phyloP scores from a whole-genome alignment of 2,888 invertebrate species.

The Disparrhopalites patrizii region DNA sequence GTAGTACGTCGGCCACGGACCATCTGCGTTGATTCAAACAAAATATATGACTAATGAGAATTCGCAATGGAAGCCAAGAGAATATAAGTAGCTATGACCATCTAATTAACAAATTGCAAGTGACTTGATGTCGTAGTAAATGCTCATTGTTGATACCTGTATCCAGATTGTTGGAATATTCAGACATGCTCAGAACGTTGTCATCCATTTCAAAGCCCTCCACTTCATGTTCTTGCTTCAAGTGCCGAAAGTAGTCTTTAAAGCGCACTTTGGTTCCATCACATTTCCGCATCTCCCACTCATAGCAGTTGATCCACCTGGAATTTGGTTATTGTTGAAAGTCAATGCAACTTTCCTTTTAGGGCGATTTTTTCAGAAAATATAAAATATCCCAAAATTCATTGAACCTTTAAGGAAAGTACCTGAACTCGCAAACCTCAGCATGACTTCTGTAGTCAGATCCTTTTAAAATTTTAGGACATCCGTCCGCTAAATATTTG shows the following conservation, averaged over 20 bases:
- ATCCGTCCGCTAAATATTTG: slow-evolving; percentile 40
- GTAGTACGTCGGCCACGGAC: slow-evolving; percentile 42
- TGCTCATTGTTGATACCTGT: no score
- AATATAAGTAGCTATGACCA: no score
- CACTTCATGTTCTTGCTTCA: slow-evolving; percentile 38
- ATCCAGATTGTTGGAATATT: slow-evolving; percentile 38
- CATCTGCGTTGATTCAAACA: slow-evolving; percentile 27
- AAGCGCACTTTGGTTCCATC: slow-evolving; percentile 33
- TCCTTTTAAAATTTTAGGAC: slow-evolving; percentile 38
- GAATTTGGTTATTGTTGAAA: not conserved
- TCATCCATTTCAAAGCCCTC: slow-evolving; percentile 35
- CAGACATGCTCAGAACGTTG: slow-evolving; percentile 36
- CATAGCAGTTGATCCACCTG: slow-evolving; percentile 36
- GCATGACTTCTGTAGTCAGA: slow-evolving; percentile 36
- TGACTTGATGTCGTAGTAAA: no score
- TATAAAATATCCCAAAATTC: not conserved
- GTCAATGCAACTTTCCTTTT: no score
- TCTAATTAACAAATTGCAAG: no score
- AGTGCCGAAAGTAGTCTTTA: slow-evolving; percentile 39
- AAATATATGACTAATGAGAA: not conserved
- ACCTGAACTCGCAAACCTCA: slow-evolving; percentile 39
- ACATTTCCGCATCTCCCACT: slow-evolving; percentile 34
- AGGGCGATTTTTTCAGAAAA: no score
- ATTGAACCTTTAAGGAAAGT: not conserved
- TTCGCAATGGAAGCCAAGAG: not conserved